phyloP scores from a whole-genome alignment of 2,113 vertebrate genomes.

The Cyanoliseus patagonus region DNA sequence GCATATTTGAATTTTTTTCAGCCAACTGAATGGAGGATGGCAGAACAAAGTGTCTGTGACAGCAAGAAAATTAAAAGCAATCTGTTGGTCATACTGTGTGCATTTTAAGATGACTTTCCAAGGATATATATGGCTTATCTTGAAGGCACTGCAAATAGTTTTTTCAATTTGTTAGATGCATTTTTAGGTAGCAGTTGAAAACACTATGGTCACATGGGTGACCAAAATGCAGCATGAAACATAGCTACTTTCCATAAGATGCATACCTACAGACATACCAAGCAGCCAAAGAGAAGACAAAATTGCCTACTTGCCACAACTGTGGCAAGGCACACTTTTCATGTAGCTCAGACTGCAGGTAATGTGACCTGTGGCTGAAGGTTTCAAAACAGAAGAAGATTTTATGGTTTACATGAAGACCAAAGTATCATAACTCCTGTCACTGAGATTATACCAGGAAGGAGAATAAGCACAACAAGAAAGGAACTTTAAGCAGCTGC shows the following conservation, averaged over 20 bases:
- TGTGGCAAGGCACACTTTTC: neutral
- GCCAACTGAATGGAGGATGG: neutral
- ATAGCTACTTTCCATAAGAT: neutral
- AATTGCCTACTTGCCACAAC: neutral
- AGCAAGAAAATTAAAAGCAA: neutral
- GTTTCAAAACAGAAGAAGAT: neutral
- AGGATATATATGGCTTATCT: neutral
- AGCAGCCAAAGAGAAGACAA: neutral
- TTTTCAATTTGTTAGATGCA: accelerated
- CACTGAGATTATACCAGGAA: neutral
- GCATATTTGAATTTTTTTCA: neutral
- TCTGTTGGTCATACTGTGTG: neutral
- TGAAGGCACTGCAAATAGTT: neutral
- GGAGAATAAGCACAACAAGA: neutral
- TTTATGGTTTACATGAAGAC: neutral
- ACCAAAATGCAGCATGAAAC: neutral
- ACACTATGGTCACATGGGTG: accelerated
- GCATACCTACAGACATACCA: neutral
- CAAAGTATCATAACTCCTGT: neutral
- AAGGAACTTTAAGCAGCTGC: neutral
- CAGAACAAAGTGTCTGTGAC: neutral
- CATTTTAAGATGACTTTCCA: accelerated
- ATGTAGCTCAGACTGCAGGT: neutral
- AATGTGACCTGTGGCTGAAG: neutral
- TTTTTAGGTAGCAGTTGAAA: neutral